Evolutionary conservation across 1,140 invertebrate species (phyloP).

Genomic region (Meloidogyne exigua): DNA sequence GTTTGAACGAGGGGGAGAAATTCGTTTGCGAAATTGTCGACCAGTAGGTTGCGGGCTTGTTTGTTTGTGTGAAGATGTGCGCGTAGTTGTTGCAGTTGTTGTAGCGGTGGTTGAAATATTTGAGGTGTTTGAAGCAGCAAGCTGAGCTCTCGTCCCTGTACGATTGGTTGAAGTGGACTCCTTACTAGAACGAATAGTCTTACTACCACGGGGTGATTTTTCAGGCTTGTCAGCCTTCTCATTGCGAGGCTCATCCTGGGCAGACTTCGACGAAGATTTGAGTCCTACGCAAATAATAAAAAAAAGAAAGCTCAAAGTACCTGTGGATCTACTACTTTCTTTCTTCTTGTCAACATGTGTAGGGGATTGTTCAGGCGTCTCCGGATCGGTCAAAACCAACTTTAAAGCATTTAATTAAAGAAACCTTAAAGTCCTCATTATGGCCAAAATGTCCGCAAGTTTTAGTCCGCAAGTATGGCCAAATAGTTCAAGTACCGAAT

Average conservation of each 20-base stretch:
- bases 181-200: neutral
- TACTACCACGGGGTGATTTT: neutral
- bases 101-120: neutral
- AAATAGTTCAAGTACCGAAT: no score
- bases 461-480: no score
- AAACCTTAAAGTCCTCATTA: no score
- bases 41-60: slow-evolving; percentile 37
- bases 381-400: slow-evolving; percentile 26
- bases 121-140: neutral
- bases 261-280: no score
- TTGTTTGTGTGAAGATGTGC: neutral
- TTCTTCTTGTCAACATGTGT: neutral
- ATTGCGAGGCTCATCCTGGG: neutral
- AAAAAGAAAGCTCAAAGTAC: no score
- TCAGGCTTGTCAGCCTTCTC: neutral
- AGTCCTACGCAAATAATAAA: no score
- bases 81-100: neutral
- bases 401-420: neutral
- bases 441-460: no score
- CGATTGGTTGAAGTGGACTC: neutral
- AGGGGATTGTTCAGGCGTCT: slow-evolving; percentile 7
- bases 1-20: slow-evolving; percentile 27
- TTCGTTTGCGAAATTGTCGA: slow-evolving; percentile 73
- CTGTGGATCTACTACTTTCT: no score
- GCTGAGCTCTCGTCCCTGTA: neutral